phyloP scores from a whole-genome alignment of 92 coral and sea anemone species.

The Desmophyllum pertusum region DNA sequence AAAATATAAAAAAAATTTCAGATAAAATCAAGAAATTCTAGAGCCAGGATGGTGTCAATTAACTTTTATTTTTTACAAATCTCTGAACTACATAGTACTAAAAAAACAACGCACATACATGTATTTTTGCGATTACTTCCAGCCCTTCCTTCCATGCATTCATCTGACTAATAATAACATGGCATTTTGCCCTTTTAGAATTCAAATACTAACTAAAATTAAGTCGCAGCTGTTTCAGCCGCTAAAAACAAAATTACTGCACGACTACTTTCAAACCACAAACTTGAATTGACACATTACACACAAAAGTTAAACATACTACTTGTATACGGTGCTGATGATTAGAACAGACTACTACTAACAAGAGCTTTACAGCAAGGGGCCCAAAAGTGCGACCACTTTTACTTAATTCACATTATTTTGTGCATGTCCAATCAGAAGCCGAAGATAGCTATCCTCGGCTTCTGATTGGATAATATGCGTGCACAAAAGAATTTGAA shows the following conservation, averaged over 20 bases:
- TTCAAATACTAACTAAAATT: conserved; percentile 25
- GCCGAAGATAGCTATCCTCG: no score
- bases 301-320: background rate
- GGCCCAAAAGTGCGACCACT: no score
- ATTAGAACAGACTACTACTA: background rate
- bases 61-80: conserved; percentile 34
- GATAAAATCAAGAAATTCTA: no score
- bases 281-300: background rate
- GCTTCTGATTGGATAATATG: no score
- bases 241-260: background rate
- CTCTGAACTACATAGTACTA: conserved; percentile 4
- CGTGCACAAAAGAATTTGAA: no score
- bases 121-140: background rate
- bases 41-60: no score
- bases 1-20: no score
- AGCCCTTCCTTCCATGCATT: background rate
- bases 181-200: background rate
- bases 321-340: background rate
- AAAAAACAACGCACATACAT: conserved; percentile 1
- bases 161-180: background rate
- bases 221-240: background rate
- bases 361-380: no score
- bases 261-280: background rate
- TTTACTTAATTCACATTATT: no score
- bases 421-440: no score